Conservation (phyloP, 2,888 invertebrate species). For the Lydus trimaculatus region DNA sequence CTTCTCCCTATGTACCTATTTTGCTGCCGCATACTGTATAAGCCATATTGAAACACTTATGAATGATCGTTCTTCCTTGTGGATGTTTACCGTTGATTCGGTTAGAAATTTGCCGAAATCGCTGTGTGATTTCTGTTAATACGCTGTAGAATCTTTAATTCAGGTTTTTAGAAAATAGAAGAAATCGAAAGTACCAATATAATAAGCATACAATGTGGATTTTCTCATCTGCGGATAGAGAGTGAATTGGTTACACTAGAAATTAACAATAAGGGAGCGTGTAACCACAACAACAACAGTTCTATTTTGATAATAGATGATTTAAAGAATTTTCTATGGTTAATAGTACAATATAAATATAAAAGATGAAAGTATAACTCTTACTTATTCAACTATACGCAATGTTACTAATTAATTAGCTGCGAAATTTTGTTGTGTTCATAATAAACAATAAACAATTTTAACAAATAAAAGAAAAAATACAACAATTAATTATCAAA, state of each 20-base stretch:
- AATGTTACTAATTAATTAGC: not conserved
- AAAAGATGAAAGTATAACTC: not conserved
- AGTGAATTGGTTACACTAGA: not conserved
- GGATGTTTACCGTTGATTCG: not conserved
- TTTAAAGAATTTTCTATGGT: not conserved
- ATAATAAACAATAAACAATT: not conserved
- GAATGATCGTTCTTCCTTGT: not conserved
- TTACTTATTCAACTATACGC: not conserved
- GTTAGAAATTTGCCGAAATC: not conserved
- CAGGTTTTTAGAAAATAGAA: not conserved
- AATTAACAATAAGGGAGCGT: conserved; percentile 1
- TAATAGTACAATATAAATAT: not conserved
- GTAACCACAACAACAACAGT: not conserved
- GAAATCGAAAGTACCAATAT: not conserved
- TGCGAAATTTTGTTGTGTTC: not conserved
- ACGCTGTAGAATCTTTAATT: too few relatives aligned
- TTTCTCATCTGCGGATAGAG: not conserved
- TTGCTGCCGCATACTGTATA: too few relatives aligned
- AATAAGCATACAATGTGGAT: not conserved
- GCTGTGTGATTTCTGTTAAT: too few relatives aligned
- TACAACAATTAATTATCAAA: not conserved
- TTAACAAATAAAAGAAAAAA: not conserved
- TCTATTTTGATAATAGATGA: not conserved
- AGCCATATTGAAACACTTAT: not conserved
- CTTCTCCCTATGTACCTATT: too few relatives aligned